These are phyloP conservation scores for Gobionotothen gibberifrons DNA, from an alignment of 2,797 vertebrate genomes.

Conservation along the genomic window DNA sequence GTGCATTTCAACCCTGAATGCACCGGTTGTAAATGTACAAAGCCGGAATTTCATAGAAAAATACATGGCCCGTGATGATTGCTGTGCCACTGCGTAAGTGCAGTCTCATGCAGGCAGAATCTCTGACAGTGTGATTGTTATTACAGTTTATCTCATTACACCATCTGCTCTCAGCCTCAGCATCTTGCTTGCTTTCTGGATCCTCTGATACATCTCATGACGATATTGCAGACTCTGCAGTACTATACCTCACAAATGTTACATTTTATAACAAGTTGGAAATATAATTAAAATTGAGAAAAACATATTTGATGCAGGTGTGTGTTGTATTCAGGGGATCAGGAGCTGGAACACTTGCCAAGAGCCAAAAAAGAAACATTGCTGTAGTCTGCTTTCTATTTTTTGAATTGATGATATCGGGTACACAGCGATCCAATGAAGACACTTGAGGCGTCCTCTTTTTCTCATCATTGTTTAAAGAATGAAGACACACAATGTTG, in stretches of 20 bases:
- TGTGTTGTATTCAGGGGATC: conserved; percentile 1
- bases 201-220: conserved; percentile 7
- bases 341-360: conserved; percentile 8
- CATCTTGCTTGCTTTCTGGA: conserved; percentile 33
- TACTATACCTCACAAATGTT: background rate
- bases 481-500: conserved; percentile 27
- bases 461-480: conserved; percentile 16
- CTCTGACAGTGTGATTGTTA: conserved; percentile 56
- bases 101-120: conserved; percentile 50
- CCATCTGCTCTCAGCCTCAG: conserved; percentile 67
- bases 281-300: background rate
- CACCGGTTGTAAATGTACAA: conserved; percentile 36
- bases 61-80: conserved; percentile 45
- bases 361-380: conserved; percentile 10
- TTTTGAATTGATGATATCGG: conserved; percentile 23
- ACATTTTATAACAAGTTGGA: background rate
- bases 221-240: background rate
- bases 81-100: conserved; percentile 40
- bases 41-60: conserved; percentile 38
- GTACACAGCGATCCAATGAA: conserved; percentile 8
- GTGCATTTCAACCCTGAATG: conserved; percentile 16
- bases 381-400: conserved; percentile 3
- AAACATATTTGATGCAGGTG: background rate
- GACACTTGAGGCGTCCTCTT: conserved; percentile 20
- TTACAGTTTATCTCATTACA: conserved; percentile 63